Evolutionary conservation across 2,888 invertebrate species (phyloP).

Genomic region (Mycalesis mineus): DNA sequence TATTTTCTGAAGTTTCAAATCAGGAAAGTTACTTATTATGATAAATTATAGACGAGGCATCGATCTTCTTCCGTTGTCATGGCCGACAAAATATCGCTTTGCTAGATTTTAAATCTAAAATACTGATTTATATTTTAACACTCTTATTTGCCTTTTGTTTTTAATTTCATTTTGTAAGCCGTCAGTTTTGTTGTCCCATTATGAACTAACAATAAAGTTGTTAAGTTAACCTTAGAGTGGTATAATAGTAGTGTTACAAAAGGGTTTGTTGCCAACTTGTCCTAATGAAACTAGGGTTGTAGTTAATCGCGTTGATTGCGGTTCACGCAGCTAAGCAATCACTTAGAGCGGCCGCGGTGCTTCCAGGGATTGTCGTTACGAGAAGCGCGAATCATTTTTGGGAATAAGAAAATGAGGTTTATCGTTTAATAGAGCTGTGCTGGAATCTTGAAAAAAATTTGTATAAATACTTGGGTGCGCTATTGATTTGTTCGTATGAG

Average conservation of each 20-base stretch:
- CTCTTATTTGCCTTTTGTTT: no score
- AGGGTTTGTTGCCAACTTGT: conserved; percentile 12
- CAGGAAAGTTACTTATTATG: not conserved
- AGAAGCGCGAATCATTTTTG: conserved; percentile 11
- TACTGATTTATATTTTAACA: no score
- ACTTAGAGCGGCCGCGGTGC: conserved; percentile 53
- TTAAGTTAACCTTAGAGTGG: not conserved
- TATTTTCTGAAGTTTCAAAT: not conserved
- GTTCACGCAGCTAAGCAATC: conserved; percentile 61
- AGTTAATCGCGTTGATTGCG: conserved; percentile 70
- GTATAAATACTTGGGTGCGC: no score
- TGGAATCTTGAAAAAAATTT: no score
- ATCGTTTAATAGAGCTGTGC: no score
- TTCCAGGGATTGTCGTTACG: conserved; percentile 22
- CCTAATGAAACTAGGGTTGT: conserved; percentile 42
- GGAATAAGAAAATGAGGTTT: no score
- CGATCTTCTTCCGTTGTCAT: not conserved
- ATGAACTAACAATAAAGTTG: no score
- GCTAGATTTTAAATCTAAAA: no score
- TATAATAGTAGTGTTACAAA: conserved; percentile 11
- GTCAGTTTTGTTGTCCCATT: no score
- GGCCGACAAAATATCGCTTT: no score
- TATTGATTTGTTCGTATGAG: no score
- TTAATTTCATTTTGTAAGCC: no score
- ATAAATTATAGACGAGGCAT: not conserved